phyloP scores from a whole-genome alignment of 2,888 invertebrate species.

The Melangyna quadrimaculata region DNA sequence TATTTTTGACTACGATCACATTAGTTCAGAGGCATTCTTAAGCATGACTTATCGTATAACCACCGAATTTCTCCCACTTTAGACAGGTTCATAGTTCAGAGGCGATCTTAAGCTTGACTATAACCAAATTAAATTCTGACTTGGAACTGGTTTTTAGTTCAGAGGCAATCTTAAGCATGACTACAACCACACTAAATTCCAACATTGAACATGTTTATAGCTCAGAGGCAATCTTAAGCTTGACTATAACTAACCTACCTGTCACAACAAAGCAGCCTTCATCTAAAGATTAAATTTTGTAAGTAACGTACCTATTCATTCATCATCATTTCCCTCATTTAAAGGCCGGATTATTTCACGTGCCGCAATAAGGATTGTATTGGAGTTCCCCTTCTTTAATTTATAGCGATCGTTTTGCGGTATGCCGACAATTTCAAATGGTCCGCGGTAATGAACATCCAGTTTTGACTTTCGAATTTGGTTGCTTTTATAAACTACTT shows the following conservation, averaged over 20 bases:
- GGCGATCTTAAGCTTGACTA: neutral
- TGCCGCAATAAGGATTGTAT: neutral
- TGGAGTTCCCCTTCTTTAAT: constrained; percentile 19
- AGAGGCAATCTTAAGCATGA: constrained; percentile 19
- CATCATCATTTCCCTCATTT: neutral
- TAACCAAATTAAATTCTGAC: too few relatives aligned
- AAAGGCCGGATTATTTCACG: neutral
- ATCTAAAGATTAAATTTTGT: neutral
- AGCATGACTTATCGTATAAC: too few relatives aligned
- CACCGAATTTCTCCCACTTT: too few relatives aligned
- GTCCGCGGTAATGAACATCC: constrained; percentile 39
- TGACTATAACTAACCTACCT: neutral
- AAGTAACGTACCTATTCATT: neutral
- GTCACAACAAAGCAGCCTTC: neutral
- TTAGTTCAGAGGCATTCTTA: neutral
- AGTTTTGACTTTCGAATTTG: constrained; percentile 43
- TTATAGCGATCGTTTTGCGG: constrained; percentile 40
- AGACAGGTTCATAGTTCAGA: neutral
- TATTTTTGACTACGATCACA: too few relatives aligned
- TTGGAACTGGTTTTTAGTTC: neutral
- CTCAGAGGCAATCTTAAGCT: neutral
- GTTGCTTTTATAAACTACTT: constrained; percentile 53
- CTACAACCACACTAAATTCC: too few relatives aligned
- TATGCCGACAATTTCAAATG: constrained; percentile 34
- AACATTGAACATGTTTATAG: neutral